Evolutionary conservation across 1,140 invertebrate genomes (phyloP), one percentile per base, ranked within the genome.

Genomic region (Conopomorpha cramerella): DNA sequence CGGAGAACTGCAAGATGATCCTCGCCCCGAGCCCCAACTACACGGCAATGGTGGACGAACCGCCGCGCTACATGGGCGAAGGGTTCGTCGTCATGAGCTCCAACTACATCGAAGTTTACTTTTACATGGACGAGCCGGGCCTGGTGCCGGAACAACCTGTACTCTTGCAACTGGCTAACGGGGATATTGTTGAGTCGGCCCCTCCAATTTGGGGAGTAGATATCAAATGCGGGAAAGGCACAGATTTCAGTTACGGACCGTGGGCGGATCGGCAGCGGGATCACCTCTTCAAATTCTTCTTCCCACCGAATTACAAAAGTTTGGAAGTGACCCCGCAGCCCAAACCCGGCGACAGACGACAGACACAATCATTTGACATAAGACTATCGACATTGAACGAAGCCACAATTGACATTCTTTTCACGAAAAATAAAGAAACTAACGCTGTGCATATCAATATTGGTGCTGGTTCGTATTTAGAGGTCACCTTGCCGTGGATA

Each of bases 201-300:
- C 92, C 92, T 10, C 95, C 95, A 0, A 91, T 94, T 45, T 96
- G 93, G 91, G 94, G 94, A 2, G 86, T 97, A 2, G 94, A 96
- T 67, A 91, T 98, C 12, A 96, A 96, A 67, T 98, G 95, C 81
- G 92, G 95, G 1, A 96, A 97, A 80, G 95, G 84, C 14, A 99
- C 96, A 26, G 93, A 98, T 62, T 95, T 98, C 50, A 96, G 94
- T 68, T 98, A 98, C 57, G 96, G 96, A 1, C 96, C 97, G 2
- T 99, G 96, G 96, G 95, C 95, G 3, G 96, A 99, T 68, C 82
- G 95, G 27, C 96, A 99, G 68, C 82, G 96, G 39, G 95, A 98
- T 67, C 87, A 95, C 73, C 74, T 99, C 11, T 98, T 93, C 68
- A 95, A 89, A 77, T 97, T 98, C 65, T 99, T 99, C 66, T 98